Base-by-base conservation (phyloP, 2,888 invertebrate species). In the Macaria notata region DNA sequence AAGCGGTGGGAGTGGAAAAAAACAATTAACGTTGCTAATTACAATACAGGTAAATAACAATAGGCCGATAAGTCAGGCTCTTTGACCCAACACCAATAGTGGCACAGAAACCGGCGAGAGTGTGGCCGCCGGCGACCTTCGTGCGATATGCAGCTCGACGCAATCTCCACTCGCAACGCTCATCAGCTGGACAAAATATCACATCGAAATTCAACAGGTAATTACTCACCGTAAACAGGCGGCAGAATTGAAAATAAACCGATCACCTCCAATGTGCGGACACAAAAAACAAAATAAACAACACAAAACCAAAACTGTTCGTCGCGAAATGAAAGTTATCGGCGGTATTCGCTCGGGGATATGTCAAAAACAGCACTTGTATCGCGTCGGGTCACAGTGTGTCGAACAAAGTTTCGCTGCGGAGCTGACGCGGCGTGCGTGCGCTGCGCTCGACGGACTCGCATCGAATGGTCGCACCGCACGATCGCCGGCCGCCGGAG, bases 181-280 rank as follows among this genome's bases (percentile, higher is more conserved):
- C 86, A 88, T 86, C 86, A 86, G 81, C 81, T 83, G 84, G 81
- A 76, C 75, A 72, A 72, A 71, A 68, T 75, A 73, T 78, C 71
- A 79, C 76, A 85, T 84, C 80, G 78, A 83, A 84, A 84, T 80
- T 76, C 78, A 84, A 82, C 75, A 71, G 72, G 83, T 82, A 19
- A 19, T 19, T 19, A 89, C 90, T 90, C 70, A 91, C 90, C 86
- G 86, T 82, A 84, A 85, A 86, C 83, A 83, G 81, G 77, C 81
- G 80, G 78, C 78, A 74, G 87, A 79, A 79, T 79, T 76, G 81
- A 79, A 84, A 86, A 84, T 82, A 84, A 84, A 83, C 82, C 71
- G 79, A 81, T 80, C 82, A 84, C 86, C 83, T 86, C 87, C 88
- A 86, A 88, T 78, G 78, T 82, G 83, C 72, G 74, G 79, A 79